These are phyloP conservation scores for Drosophila affinis DNA, from an alignment of 2,888 invertebrate genomes.

Conservation along the genomic window DNA sequence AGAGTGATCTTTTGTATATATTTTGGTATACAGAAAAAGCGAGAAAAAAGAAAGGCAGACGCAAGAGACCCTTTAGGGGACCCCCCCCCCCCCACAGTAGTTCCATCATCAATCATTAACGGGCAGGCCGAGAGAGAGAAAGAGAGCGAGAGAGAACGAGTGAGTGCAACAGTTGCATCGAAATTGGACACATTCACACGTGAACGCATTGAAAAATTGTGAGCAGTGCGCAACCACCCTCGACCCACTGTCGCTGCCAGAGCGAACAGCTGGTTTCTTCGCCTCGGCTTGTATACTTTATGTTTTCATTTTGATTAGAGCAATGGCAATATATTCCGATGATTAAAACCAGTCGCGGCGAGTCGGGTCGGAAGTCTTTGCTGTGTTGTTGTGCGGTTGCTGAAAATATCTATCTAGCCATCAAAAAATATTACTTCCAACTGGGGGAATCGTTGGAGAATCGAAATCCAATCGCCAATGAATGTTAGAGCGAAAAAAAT, in stretches of 20 bases:
- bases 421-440: not conserved
- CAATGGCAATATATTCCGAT: slow-evolving; percentile 51
- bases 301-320: slow-evolving; percentile 77
- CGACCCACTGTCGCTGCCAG: slow-evolving; percentile 41
- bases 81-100: too few species aligned
- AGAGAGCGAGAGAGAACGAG: not conserved
- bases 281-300: slow-evolving; percentile 65
- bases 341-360: slow-evolving; percentile 74
- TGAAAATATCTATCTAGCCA: slow-evolving; percentile 6
- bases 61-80: not conserved
- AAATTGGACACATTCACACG: too few species aligned
- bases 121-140: too few species aligned
- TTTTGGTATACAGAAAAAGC: not conserved
- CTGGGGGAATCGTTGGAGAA: not conserved
- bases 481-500: not conserved
- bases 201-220: not conserved
- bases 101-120: too few species aligned
- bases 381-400: not conserved
- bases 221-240: slow-evolving; percentile 6
- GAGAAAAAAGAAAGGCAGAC: not conserved
- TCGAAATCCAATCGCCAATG: not conserved
- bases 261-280: slow-evolving; percentile 65
- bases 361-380: slow-evolving; percentile 43
- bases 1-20: not conserved
- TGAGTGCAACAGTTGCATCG: not conserved